Conservation (phyloP, 2,888 invertebrate species). For the Phengaris arion region DNA sequence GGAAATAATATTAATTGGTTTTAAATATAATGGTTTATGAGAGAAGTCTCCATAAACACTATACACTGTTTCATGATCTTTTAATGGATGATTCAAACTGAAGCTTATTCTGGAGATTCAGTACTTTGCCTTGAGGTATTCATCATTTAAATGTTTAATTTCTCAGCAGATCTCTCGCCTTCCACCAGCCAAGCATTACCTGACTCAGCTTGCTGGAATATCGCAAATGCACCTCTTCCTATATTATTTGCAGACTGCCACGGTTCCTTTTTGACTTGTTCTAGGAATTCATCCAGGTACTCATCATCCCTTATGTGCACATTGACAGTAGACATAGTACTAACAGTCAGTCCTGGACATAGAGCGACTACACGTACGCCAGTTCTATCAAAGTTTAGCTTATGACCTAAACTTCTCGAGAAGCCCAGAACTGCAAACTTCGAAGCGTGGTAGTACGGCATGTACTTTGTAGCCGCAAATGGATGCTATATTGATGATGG, state of each 20-base stretch:
- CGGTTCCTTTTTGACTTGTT: constrained; percentile 34
- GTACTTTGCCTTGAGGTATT: not conserved
- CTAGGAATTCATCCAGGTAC: constrained; percentile 32
- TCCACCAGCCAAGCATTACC: constrained; percentile 57
- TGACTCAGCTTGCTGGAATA: constrained; percentile 54
- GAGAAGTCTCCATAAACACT: too few relatives aligned
- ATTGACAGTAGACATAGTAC: constrained; percentile 50
- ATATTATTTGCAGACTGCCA: constrained; percentile 45
- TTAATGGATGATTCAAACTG: not conserved
- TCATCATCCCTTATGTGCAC: constrained; percentile 35
- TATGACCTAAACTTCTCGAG: constrained; percentile 60
- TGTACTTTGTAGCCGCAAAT: constrained; percentile 70
- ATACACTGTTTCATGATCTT: too few relatives aligned
- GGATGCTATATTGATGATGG: constrained; percentile 81
- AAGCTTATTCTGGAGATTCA: not conserved
- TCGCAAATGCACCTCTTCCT: constrained; percentile 44
- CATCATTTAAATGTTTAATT: constrained; percentile 30
- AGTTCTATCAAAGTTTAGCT: constrained; percentile 57
- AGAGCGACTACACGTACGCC: constrained; percentile 64
- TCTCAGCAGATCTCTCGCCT: constrained; percentile 37
- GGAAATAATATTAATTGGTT: too few relatives aligned
- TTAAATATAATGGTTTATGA: too few relatives aligned
- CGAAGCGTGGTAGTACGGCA: constrained; percentile 78
- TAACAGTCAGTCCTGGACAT: not conserved
- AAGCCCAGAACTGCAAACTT: constrained; percentile 75